Conservation (phyloP, 2,888 invertebrate genomes). For the Trichopoda pennipes region DNA sequence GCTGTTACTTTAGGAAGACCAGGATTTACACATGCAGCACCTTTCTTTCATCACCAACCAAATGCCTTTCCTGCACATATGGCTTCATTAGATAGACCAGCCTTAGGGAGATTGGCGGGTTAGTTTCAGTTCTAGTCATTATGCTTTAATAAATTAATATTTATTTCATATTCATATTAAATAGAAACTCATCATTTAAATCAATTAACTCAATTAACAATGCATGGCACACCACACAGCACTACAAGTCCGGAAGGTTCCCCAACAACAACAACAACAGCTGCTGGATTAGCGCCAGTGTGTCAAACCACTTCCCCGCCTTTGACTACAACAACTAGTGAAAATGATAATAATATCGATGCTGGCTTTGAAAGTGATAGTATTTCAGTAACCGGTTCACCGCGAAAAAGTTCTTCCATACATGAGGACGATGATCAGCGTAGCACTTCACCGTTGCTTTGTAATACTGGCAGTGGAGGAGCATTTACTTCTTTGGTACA, state of each 20-base stretch:
- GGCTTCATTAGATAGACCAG: conserved; percentile 73
- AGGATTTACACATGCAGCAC: conserved; percentile 78
- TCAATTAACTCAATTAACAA: conserved; percentile 77
- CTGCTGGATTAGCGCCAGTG: conserved; percentile 72
- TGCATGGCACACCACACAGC: conserved; percentile 83
- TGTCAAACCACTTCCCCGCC: conserved; percentile 80
- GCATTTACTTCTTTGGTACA: conserved; percentile 81
- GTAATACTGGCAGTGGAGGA: conserved; percentile 73
- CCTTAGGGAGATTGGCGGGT: conserved; percentile 77
- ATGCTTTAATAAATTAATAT: background rate
- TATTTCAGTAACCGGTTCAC: conserved; percentile 82
- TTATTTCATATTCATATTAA: background rate
- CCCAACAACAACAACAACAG: conserved; percentile 80
- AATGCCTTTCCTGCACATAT: conserved; percentile 82
- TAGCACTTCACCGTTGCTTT: conserved; percentile 76
- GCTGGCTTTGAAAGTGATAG: conserved; percentile 81
- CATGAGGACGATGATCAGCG: conserved; percentile 78
- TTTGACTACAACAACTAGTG: conserved; percentile 74
- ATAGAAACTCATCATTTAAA: conserved; percentile 71
- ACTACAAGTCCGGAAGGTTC: conserved; percentile 87
- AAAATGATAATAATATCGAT: conserved; percentile 80
- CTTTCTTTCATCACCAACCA: conserved; percentile 82
- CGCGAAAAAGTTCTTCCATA: conserved; percentile 81
- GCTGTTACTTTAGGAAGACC: conserved; percentile 74
- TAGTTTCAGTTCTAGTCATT: conserved; percentile 36